phyloP scores from a whole-genome alignment of 1,140 invertebrate species.

The Lordiphosa clarofinis region DNA sequence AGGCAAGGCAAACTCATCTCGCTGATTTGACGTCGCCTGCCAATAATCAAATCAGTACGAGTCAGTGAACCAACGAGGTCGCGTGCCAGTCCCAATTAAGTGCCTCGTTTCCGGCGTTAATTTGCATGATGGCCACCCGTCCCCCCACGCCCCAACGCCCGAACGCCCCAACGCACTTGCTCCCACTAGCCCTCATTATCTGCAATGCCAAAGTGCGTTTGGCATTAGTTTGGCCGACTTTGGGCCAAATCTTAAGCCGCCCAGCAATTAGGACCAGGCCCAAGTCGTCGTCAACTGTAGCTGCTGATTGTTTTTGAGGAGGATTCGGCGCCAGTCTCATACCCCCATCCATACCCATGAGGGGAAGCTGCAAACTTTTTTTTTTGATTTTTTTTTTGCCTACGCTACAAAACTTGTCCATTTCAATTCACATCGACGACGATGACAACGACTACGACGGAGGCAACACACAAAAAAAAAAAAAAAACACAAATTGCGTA shows the following conservation, averaged over 20 bases:
- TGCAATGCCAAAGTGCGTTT: conserved; percentile 11
- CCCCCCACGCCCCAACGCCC: too few relatives aligned
- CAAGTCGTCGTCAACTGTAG: conserved; percentile 52
- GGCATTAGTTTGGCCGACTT: not conserved
- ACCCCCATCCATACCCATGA: conserved; percentile 31
- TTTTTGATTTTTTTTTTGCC: conserved; percentile 5
- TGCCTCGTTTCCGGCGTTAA: conserved; percentile 46
- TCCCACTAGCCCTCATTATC: too few relatives aligned
- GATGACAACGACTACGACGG: not conserved
- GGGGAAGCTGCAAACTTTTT: conserved; percentile 14
- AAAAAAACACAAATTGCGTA: conserved; percentile 33
- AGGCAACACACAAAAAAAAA: conserved; percentile 7
- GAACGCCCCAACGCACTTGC: too few relatives aligned
- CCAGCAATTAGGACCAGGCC: conserved; percentile 60
- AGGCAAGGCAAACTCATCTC: too few relatives aligned
- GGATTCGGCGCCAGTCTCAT: not conserved
- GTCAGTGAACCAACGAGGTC: conserved; percentile 26
- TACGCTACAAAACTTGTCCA: conserved; percentile 31
- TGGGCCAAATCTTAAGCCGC: conserved; percentile 12
- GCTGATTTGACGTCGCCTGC: not conserved
- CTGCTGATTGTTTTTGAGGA: conserved; percentile 47
- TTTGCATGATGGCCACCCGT: conserved; percentile 60
- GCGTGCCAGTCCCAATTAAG: conserved; percentile 53
- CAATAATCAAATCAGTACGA: conserved; percentile 66
- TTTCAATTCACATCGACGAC: conserved; percentile 30